Conservation (phyloP, 2,888 invertebrate genomes). For the Scaeva pyrastri region DNA sequence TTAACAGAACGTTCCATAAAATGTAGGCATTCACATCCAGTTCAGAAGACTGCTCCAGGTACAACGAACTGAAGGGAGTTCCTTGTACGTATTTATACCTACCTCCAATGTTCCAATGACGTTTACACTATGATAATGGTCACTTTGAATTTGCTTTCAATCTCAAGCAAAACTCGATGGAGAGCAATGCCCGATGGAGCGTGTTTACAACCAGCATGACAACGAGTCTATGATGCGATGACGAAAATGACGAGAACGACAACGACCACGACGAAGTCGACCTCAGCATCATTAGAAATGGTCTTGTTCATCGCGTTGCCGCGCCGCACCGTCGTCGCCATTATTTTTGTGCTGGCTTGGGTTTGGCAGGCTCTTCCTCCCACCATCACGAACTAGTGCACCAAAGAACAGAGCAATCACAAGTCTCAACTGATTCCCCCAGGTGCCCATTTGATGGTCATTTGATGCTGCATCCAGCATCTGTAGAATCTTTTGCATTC, state of each 20-base stretch:
- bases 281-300: conserved; percentile 75
- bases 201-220: conserved; percentile 44
- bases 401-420: not conserved
- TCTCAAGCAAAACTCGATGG: conserved; percentile 9
- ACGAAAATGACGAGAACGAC: conserved; percentile 35
- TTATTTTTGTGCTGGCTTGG: not conserved
- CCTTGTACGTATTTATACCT: not conserved
- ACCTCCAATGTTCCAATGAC: conserved; percentile 58
- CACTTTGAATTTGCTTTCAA: conserved; percentile 71
- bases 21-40: conserved; percentile 51
- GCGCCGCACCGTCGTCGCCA: conserved; percentile 20
- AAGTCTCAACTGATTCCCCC: conserved; percentile 45
- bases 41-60: not conserved
- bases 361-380: conserved; percentile 23
- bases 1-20: conserved; percentile 71
- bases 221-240: conserved; percentile 5
- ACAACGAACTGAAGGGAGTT: conserved; percentile 39
- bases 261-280: conserved; percentile 41
- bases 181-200: conserved; percentile 61
- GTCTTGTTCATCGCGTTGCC: conserved; percentile 59
- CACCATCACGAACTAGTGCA: conserved; percentile 64
- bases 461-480: conserved; percentile 63
- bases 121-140: conserved; percentile 62
- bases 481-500: conserved; percentile 55
- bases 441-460: conserved; percentile 70